A percentile compares a stretch with the other conserved stretches of the same genome.
Evolutionary conservation across 2,888 invertebrate genomes (phyloP).

Genomic region (Drosophila barbarae): DNA sequence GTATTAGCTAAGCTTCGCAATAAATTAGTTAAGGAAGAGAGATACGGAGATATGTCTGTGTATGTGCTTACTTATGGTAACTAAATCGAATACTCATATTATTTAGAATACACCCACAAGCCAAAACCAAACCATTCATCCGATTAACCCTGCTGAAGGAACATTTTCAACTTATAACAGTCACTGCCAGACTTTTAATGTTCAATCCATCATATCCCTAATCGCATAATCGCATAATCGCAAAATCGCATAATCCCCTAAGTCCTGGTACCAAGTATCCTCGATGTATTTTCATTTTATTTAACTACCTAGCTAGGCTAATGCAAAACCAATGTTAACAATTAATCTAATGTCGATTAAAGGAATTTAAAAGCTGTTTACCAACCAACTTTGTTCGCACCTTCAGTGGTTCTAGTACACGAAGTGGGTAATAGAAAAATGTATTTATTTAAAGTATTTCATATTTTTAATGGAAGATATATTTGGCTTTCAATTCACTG

Average conservation of each 20-base stretch:
- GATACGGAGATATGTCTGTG: conserved; percentile 20
- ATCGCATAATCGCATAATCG: background rate
- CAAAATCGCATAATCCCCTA: conserved; percentile 17
- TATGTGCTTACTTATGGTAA: conserved; percentile 27
- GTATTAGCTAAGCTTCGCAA: conserved; percentile 35
- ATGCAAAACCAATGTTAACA: conserved; percentile 36
- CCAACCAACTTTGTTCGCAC: conserved; percentile 22
- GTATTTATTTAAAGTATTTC: conserved; percentile 67
- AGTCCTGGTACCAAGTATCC: conserved; percentile 37
- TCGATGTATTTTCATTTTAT: conserved; percentile 37
- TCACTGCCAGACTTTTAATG: conserved; percentile 30
- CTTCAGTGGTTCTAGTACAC: conserved; percentile 37
- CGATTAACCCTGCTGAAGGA: conserved; percentile 31
- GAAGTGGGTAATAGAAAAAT: conserved; percentile 62
- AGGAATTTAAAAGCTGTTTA: conserved; percentile 44
- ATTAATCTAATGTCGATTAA: conserved; percentile 32
- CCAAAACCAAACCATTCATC: conserved; percentile 34
- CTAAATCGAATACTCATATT: conserved; percentile 40
- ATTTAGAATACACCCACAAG: conserved; percentile 27
- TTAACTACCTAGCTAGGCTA: conserved; percentile 39
- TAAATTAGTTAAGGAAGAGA: conserved; percentile 20
- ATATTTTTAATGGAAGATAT: conserved; percentile 71
- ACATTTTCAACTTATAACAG: conserved; percentile 18
- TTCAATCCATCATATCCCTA: conserved; percentile 25
- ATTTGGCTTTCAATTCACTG: conserved; percentile 61